These are phyloP conservation scores for Clistopyga incitator DNA, from an alignment of 2,888 invertebrate species.

Conservation along the genomic window DNA sequence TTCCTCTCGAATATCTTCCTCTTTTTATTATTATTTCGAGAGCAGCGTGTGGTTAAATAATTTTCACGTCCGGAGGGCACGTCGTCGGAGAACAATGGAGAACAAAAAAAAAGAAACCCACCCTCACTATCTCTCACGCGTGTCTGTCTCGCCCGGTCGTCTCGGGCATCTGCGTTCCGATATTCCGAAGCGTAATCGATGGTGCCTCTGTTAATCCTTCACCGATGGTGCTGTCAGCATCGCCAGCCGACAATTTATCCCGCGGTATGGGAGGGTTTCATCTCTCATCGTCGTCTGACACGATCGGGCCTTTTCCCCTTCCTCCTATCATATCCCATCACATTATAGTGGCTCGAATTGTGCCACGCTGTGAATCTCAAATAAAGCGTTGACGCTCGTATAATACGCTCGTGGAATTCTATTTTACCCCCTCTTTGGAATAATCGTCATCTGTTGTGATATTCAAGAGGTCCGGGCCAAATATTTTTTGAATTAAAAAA, in stretches of 20 bases:
- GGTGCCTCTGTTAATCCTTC: slow-evolving; percentile 4
- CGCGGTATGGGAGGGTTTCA: slow-evolving; percentile 2
- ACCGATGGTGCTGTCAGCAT: slow-evolving; percentile 1
- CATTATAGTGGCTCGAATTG: neutral
- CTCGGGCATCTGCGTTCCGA: neutral
- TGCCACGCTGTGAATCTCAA: slow-evolving; percentile 9
- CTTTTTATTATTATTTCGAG: no score
- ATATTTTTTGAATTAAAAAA: no score
- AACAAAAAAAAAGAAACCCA: neutral
- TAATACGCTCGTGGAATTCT: neutral
- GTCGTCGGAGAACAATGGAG: neutral
- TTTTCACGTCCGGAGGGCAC: no score
- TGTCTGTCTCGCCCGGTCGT: neutral
- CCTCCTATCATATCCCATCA: neutral
- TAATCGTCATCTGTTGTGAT: neutral
- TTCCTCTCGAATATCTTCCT: no score
- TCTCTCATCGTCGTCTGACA: neutral
- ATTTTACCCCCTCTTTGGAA: neutral
- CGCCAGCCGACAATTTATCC: slow-evolving; percentile 9
- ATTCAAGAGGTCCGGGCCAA: neutral
- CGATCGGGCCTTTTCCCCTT: neutral
- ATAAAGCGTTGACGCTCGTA: slow-evolving; percentile 7
- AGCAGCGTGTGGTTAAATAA: no score
- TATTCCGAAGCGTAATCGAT: neutral
- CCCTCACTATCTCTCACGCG: neutral